Conservation (phyloP, 2,113 vertebrate genomes). For the Sylvilagus bachmani region DNA sequence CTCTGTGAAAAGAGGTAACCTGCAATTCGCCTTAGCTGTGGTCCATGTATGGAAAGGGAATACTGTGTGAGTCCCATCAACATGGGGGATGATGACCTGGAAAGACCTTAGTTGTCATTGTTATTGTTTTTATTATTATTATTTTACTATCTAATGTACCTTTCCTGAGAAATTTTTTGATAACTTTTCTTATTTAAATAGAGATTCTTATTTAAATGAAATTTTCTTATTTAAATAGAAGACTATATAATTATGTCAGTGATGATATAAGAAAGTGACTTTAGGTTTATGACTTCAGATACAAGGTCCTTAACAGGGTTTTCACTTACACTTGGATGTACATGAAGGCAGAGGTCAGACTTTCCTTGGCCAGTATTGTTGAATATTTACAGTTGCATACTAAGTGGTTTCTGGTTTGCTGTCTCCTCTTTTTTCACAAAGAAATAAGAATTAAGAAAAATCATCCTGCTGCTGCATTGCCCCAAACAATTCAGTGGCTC, state of each 20-base stretch:
- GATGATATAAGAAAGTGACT: neutral
- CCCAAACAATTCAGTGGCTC: neutral
- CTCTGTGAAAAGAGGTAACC: neutral
- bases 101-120: neutral
- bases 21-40: neutral
- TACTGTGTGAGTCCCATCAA: neutral
- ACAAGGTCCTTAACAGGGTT: neutral
- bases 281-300: neutral
- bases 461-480: neutral
- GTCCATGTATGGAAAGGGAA: neutral
- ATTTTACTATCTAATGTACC: conserved; percentile 1
- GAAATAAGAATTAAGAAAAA: neutral
- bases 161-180: conserved; percentile 21
- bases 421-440: neutral
- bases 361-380: neutral
- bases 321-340: neutral
- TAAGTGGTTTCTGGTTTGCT: neutral
- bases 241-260: neutral
- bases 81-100: neutral
- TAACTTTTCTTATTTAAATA: neutral
- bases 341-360: neutral
- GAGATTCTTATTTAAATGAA: neutral
- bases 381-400: neutral
- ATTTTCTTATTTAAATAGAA: conserved; percentile 23
- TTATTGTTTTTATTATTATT: neutral